Percentiles rank a stretch among this genome's conserved stretches.
phyloP scores from a whole-genome alignment of 2,888 invertebrate genomes.

The Marronus borbonicus region DNA sequence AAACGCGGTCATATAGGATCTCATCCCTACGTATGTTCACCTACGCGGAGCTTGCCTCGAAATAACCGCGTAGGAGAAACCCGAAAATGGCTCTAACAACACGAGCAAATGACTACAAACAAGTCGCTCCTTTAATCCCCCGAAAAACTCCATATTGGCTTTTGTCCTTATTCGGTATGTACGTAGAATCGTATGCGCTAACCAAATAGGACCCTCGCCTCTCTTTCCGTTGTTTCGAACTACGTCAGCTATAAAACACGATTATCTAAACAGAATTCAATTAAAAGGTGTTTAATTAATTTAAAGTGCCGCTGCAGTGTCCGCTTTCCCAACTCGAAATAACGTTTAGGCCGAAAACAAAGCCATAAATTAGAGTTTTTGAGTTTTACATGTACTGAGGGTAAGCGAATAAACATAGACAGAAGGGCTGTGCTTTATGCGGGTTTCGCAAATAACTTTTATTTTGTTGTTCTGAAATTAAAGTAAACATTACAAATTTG shows the following conservation, averaged over 20 bases:
- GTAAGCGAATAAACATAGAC: neutral
- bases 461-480: too few relatives aligned
- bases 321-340: neutral
- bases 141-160: conserved; percentile 34
- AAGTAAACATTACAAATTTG: too few relatives aligned
- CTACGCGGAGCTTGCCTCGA: conserved; percentile 3
- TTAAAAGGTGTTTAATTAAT: conserved; percentile 42
- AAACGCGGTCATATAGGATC: neutral
- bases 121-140: conserved; percentile 42
- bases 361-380: neutral
- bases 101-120: conserved; percentile 43
- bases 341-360: conserved; percentile 16
- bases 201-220: conserved; percentile 23
- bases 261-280: conserved; percentile 43
- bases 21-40: neutral
- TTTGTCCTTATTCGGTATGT: neutral
- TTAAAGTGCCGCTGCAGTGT: conserved; percentile 22
- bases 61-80: neutral
- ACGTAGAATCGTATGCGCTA: conserved; percentile 2
- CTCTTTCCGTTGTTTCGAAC: conserved; percentile 21
- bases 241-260: conserved; percentile 39
- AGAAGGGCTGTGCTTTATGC: too few relatives aligned
- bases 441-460: too few relatives aligned
- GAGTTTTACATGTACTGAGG: neutral
- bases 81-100: conserved; percentile 38